Evolutionary conservation across 2,888 invertebrate genomes (phyloP), one percentile per base, ranked within the genome.

Genomic region (Diarsia dahlii): DNA sequence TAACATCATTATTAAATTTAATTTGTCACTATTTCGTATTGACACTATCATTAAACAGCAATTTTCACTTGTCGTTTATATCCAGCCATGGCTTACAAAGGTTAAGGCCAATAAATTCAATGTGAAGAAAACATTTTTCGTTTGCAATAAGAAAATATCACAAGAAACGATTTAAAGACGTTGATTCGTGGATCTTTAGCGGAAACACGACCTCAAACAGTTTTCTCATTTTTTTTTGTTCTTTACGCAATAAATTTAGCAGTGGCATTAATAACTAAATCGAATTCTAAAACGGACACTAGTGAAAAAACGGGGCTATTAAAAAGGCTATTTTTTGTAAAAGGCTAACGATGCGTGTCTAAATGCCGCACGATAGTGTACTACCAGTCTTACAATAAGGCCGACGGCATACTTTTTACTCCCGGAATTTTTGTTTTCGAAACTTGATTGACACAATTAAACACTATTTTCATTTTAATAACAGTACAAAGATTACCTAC

Each of bases 351-450:
- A 86, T 64, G 84, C 84, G 76, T 84, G 66, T 64, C 84, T 84
- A 86, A 84, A 84, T 46, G 66, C 52, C 56, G 48, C 58, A 67
- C 80, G 69, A 74, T 71, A 66, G 73, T 82, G 71, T 83, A 69
- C 84, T 70, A 86, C 87, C 45, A 74, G 80, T 67, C 80, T 83
- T 86, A 83, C 46, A 86, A 79, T 80, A 45, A 62, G 75, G 63
- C 48, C 50, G 23, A 13, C 70, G n/a, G 34, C 28, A 82, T 67
- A 64, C 13, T 65, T 72, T 60, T 56, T 56, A 23, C 3, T 34
- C 13, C 4, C 1, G 13, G 8, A 34, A 79, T 65, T 34, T 18
- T 39, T 52, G 2, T 62, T 76, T 68, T 63, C 0, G 13, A 28
- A 28, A 28, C 56, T 1, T 56, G 6, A 6, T 50, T n/a, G 3